phyloP scores from a whole-genome alignment of 2,888 invertebrate genomes.

The Micoletzkya japonica region DNA sequence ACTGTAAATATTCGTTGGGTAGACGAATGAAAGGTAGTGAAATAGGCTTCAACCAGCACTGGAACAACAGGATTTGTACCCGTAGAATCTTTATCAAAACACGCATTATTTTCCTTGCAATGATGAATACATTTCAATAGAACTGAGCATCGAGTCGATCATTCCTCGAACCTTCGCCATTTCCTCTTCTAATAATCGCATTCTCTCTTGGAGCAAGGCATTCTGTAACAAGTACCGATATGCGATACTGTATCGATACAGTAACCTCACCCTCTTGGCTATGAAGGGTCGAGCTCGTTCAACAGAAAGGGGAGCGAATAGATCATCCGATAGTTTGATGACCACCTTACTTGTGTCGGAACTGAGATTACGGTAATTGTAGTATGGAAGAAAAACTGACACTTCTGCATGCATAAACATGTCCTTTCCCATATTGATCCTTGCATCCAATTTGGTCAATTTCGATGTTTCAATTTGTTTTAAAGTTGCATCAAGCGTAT shows the following conservation, averaged over 20 bases:
- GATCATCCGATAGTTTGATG: slow-evolving; percentile 77
- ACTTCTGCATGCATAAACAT: slow-evolving; percentile 26
- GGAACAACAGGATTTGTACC: background rate
- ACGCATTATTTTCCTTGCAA: slow-evolving; percentile 19
- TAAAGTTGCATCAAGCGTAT: slow-evolving; percentile 31
- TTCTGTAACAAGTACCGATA: background rate
- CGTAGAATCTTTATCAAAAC: too few relatives aligned
- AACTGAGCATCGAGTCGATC: slow-evolving; percentile 20
- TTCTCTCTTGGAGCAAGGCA: background rate
- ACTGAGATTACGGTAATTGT: slow-evolving; percentile 44
- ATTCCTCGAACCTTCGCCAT: slow-evolving; percentile 17
- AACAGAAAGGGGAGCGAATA: slow-evolving; percentile 76
- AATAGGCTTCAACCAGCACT: background rate
- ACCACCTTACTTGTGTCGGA: slow-evolving; percentile 73
- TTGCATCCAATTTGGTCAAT: slow-evolving; percentile 11
- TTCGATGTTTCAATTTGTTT: slow-evolving; percentile 17
- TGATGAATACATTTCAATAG: slow-evolving; percentile 10
- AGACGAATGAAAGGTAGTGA: background rate
- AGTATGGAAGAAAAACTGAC: background rate
- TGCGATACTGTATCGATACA: background rate
- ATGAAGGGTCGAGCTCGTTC: slow-evolving; percentile 77
- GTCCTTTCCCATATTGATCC: slow-evolving; percentile 27
- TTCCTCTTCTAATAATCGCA: background rate
- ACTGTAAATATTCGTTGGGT: background rate
- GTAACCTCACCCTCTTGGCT: slow-evolving; percentile 71